phyloP scores from a whole-genome alignment of 1,140 invertebrate species.

The Drosophila pandora region DNA sequence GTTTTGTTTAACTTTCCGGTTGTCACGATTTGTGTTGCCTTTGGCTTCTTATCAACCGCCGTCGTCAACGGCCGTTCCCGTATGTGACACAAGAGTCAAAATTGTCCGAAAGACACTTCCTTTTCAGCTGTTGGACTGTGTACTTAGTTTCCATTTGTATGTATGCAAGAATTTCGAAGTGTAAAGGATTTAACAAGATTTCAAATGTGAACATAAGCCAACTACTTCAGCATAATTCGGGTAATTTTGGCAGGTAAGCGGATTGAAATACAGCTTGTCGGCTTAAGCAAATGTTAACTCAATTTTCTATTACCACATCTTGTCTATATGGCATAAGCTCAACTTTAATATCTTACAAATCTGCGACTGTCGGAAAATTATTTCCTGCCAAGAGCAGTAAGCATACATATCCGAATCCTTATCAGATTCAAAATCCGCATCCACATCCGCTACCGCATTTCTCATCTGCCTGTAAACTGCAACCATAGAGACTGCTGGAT shows the following conservation, averaged over 20 bases:
- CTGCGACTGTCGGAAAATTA: conserved; percentile 65
- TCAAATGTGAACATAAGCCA: neutral
- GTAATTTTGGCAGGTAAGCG: too few relatives aligned
- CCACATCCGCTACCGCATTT: conserved; percentile 29
- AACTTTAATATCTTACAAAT: conserved; percentile 40
- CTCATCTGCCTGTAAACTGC: conserved; percentile 69
- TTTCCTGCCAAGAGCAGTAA: conserved; percentile 60
- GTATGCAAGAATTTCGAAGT: too few relatives aligned
- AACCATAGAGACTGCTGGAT: conserved; percentile 13
- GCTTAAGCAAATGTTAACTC: conserved; percentile 2
- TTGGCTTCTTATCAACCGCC: too few relatives aligned
- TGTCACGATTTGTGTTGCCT: too few relatives aligned
- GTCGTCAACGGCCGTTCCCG: too few relatives aligned
- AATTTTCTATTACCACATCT: conserved; percentile 20
- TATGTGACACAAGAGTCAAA: too few relatives aligned
- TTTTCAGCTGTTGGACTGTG: too few relatives aligned
- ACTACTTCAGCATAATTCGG: too few relatives aligned
- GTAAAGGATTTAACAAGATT: too few relatives aligned
- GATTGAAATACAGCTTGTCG: neutral
- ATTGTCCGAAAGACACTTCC: too few relatives aligned
- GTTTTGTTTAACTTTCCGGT: too few relatives aligned
- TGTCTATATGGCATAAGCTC: conserved; percentile 12
- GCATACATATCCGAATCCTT: conserved; percentile 40
- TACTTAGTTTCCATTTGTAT: too few relatives aligned
- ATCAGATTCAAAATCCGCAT: conserved; percentile 14